phyloP scores from a whole-genome alignment of 2,113 vertebrate genomes.

The Cygnus buccinator region DNA sequence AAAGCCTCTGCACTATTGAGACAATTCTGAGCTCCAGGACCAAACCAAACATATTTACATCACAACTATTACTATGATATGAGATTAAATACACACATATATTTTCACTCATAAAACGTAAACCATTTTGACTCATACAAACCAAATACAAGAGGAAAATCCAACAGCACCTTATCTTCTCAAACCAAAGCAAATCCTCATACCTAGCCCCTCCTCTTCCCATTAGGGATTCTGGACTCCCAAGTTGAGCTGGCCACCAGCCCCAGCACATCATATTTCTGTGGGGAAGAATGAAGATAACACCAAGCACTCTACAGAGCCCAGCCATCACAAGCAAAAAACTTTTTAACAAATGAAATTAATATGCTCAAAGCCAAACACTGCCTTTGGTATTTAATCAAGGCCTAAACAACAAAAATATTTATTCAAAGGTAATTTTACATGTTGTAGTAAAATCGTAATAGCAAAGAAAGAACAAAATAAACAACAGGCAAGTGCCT shows the following conservation, averaged over 20 bases:
- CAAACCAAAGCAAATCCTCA: background rate
- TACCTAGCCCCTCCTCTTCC: background rate
- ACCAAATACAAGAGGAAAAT: background rate
- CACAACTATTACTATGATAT: background rate
- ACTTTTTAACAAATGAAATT: background rate
- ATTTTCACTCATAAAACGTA: background rate
- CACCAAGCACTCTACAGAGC: background rate
- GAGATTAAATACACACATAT: background rate
- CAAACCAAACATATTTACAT: background rate
- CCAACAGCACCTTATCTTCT: background rate
- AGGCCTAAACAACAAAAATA: background rate
- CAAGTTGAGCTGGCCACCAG: background rate
- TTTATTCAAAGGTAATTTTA: background rate
- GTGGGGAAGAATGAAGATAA: background rate
- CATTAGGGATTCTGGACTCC: background rate
- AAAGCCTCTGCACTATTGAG: fast-evolving
- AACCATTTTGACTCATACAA: background rate
- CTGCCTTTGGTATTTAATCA: background rate
- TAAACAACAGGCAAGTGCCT: background rate
- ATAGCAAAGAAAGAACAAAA: background rate
- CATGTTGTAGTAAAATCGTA: background rate
- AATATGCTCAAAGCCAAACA: background rate
- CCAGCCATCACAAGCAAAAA: background rate
- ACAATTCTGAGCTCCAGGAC: background rate
- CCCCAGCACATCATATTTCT: background rate